phyloP scores from a whole-genome alignment of 2,113 vertebrate species.

The Entosphenus tridentatus region DNA sequence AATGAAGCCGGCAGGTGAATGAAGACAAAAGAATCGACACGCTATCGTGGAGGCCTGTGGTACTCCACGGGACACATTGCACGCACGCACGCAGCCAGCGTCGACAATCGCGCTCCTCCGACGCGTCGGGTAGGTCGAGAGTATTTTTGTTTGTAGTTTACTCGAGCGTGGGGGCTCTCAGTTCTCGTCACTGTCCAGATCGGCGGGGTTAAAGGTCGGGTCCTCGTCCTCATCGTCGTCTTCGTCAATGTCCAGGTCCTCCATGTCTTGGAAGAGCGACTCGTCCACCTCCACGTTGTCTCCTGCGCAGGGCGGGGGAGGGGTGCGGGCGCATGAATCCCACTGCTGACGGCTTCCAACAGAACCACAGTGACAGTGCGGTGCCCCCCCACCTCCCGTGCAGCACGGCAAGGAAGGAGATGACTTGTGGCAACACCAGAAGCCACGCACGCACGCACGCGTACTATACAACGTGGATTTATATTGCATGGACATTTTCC shows the following conservation, averaged over 20 bases:
- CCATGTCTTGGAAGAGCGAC: constrained; percentile 89
- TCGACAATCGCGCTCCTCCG: too few species aligned
- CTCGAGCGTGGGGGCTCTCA: constrained; percentile 10
- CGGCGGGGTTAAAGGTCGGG: constrained; percentile 39
- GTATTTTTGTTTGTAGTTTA: too few species aligned
- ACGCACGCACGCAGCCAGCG: too few species aligned
- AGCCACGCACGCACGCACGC: not conserved
- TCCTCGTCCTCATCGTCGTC: constrained; percentile 48
- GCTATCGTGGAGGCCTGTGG: too few species aligned
- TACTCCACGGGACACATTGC: too few species aligned
- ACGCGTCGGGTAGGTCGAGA: too few species aligned
- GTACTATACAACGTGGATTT: not conserved
- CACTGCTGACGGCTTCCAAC: not conserved
- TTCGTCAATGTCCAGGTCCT: constrained; percentile 69
- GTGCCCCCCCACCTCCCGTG: not conserved
- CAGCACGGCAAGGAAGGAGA: not conserved
- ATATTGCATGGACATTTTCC: too few species aligned
- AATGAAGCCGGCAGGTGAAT: too few species aligned
- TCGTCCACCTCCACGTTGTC: constrained; percentile 90
- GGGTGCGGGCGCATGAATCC: not conserved
- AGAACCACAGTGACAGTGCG: not conserved
- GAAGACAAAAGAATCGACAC: too few species aligned
- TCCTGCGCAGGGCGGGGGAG: constrained; percentile 29
- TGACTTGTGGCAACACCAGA: not conserved
- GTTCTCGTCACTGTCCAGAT: constrained; percentile 52